A percentile compares a stretch with the other conserved stretches of the same genome.
Conservation (phyloP, 2,797 vertebrate species). For the Pristis pectinata region DNA sequence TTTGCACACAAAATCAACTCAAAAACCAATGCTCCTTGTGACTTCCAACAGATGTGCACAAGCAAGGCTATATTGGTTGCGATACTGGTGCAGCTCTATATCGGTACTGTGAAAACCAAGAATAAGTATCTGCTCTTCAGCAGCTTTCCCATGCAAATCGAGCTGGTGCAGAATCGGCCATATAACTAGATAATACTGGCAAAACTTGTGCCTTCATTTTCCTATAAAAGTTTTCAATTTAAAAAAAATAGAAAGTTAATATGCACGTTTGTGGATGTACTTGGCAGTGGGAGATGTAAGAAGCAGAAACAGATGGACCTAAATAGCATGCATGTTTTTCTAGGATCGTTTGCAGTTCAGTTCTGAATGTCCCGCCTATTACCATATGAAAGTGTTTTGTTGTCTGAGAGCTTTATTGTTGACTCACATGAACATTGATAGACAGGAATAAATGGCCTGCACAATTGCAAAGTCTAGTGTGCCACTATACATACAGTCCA, state of each 20-base stretch:
- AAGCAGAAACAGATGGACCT: conserved; percentile 22
- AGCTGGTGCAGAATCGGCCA: too few species aligned
- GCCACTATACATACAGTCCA: not conserved
- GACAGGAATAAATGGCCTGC: not conserved
- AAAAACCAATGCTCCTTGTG: too few species aligned
- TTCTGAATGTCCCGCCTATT: not conserved
- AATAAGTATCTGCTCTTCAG: not conserved
- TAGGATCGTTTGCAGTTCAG: not conserved
- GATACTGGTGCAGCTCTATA: not conserved
- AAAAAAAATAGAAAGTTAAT: not conserved
- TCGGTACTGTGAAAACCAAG: not conserved
- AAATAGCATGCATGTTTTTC: conserved; percentile 3
- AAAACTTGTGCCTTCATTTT: conserved; percentile 9
- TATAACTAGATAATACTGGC: conserved; percentile 1
- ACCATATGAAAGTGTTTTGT: not conserved
- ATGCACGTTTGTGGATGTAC: not conserved
- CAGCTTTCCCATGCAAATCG: not conserved
- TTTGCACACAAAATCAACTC: too few species aligned
- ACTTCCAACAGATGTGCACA: too few species aligned
- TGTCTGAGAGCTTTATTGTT: not conserved
- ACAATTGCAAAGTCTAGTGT: not conserved
- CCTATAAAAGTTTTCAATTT: not conserved
- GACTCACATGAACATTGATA: too few species aligned
- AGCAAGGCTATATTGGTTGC: not conserved
- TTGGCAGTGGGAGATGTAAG: not conserved